Percentiles rank a stretch among this genome's conserved stretches.
phyloP scores from a whole-genome alignment of 2,888 invertebrate species.

The Phania funesta region DNA sequence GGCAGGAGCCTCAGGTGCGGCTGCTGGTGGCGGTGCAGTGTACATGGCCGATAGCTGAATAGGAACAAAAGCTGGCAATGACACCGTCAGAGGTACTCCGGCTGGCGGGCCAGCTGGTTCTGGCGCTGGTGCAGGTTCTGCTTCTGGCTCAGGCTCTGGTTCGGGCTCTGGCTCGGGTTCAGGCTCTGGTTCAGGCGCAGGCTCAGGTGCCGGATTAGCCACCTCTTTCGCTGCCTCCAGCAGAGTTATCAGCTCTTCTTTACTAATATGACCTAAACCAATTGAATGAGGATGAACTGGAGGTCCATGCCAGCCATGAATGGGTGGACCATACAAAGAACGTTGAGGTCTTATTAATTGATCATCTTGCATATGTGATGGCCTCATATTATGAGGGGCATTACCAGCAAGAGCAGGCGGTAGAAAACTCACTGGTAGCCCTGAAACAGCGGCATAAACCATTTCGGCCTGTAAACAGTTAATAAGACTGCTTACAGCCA shows the following conservation, averaged over 20 bases:
- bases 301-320: slow-evolving; percentile 65
- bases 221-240: slow-evolving; percentile 75
- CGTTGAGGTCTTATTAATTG: slow-evolving; percentile 63
- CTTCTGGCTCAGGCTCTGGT: slow-evolving; percentile 75
- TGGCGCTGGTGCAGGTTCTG: slow-evolving; percentile 65
- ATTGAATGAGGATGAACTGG: slow-evolving; percentile 70
- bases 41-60: slow-evolving; percentile 79
- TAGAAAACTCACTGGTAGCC: slow-evolving; percentile 39
- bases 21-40: slow-evolving; percentile 79
- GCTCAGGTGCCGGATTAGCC: slow-evolving; percentile 76
- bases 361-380: background rate
- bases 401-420: slow-evolving; percentile 9
- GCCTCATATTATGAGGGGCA: background rate
- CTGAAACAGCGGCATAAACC: slow-evolving; percentile 51
- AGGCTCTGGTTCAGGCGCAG: slow-evolving; percentile 80
- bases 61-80: slow-evolving; percentile 78
- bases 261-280: slow-evolving; percentile 72
- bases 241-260: slow-evolving; percentile 76
- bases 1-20: slow-evolving; percentile 70
- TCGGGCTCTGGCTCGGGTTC: slow-evolving; percentile 76
- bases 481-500: slow-evolving; percentile 42
- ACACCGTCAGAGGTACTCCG: slow-evolving; percentile 76
- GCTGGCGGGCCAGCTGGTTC: slow-evolving; percentile 72
- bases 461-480: slow-evolving; percentile 44
- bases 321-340: slow-evolving; percentile 71